phyloP scores from a whole-genome alignment of 2,888 invertebrate genomes.

The Neoascia interrupta region DNA sequence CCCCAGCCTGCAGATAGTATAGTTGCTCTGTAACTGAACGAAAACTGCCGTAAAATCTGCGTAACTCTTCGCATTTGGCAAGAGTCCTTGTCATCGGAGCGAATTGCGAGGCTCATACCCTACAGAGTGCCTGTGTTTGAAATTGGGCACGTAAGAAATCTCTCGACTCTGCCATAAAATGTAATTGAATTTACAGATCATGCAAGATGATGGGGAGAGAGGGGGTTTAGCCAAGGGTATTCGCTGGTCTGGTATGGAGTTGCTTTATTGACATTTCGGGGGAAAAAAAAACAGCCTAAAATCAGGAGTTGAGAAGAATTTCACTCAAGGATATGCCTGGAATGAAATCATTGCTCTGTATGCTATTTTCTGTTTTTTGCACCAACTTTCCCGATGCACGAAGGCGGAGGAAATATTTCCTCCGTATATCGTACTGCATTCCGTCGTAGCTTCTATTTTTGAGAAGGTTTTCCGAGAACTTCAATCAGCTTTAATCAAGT shows the following conservation, averaged over 20 bases:
- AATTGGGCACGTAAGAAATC: constrained; percentile 56
- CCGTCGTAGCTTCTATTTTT: too few relatives aligned
- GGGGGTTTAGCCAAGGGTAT: too few relatives aligned
- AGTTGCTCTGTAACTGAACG: constrained; percentile 28
- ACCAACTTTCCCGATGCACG: too few relatives aligned
- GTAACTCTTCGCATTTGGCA: constrained; percentile 17
- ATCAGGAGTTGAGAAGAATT: neutral
- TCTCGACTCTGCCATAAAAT: constrained; percentile 41
- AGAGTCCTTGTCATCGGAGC: constrained; percentile 5
- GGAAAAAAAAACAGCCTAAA: constrained; percentile 1
- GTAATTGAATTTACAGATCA: constrained; percentile 62
- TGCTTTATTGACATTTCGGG: constrained; percentile 47
- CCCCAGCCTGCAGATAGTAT: constrained; percentile 6
- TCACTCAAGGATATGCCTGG: neutral
- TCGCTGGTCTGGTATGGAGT: constrained; percentile 12
- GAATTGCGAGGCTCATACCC: neutral
- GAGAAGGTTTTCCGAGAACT: too few relatives aligned
- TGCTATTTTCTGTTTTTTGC: too few relatives aligned
- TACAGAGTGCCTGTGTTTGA: constrained; percentile 10
- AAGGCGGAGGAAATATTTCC: too few relatives aligned
- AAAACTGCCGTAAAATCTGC: constrained; percentile 20
- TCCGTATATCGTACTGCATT: too few relatives aligned
- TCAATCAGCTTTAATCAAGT: too few relatives aligned
- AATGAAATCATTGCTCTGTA: too few relatives aligned
- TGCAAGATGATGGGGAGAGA: too few relatives aligned